These are phyloP conservation scores for Limnodromus scolopaceus DNA, from an alignment of 2,797 vertebrate species.

Conservation along the genomic window DNA sequence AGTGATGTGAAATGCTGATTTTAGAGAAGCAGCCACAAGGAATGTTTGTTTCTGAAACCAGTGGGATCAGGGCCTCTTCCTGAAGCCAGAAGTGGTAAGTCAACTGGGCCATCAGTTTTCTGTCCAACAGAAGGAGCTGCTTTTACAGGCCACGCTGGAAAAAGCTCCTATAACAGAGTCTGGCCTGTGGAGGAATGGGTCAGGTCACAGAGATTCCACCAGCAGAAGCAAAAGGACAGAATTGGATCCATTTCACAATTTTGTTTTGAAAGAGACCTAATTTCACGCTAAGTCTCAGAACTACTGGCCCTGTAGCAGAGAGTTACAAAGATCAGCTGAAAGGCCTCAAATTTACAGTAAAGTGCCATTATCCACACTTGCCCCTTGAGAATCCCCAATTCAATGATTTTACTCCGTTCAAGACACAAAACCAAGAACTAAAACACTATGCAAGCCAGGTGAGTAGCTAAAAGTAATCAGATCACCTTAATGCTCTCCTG, in stretches of 20 bases:
- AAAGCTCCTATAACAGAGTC: background rate
- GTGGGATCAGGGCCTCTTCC: background rate
- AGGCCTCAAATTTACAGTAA: background rate
- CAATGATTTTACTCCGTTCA: background rate
- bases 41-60: background rate
- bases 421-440: background rate
- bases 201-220: background rate
- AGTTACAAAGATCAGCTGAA: background rate
- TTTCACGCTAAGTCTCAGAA: background rate
- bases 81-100: background rate
- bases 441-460: background rate
- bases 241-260: background rate
- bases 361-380: background rate
- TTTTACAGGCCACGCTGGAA: background rate
- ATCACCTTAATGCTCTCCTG: background rate
- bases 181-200: background rate
- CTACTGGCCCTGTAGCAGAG: background rate
- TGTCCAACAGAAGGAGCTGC: background rate
- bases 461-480: background rate
- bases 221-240: background rate
- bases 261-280: background rate
- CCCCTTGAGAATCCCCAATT: background rate
- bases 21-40: background rate
- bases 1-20: constrained; percentile 7
- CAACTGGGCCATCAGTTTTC: background rate